These are phyloP conservation scores for Vandiemenella viatica DNA, from an alignment of 2,888 invertebrate genomes.

Conservation along the genomic window DNA sequence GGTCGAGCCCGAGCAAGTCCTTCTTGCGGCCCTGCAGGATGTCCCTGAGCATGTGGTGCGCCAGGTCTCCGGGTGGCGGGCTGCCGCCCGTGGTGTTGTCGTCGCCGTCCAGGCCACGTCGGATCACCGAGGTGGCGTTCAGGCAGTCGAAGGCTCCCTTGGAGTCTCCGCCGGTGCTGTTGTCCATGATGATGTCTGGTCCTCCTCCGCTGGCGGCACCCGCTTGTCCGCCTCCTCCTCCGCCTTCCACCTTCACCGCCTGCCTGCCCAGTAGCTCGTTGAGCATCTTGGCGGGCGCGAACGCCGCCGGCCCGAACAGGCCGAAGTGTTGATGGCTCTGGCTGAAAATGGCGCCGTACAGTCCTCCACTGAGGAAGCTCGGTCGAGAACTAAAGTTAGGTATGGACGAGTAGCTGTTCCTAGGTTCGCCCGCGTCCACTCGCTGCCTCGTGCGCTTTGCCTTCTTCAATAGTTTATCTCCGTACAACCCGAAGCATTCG, in stretches of 20 bases:
- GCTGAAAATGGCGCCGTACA: conserved; percentile 75
- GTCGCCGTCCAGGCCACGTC: conserved; percentile 30
- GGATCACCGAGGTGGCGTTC: conserved; percentile 21
- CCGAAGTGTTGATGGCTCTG: conserved; percentile 53
- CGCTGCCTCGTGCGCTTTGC: conserved; percentile 88
- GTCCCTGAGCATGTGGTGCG: conserved; percentile 77
- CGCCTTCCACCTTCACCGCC: conserved; percentile 27
- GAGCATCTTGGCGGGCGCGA: conserved; percentile 67
- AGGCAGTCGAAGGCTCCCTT: conserved; percentile 22
- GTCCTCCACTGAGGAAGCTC: conserved; percentile 70
- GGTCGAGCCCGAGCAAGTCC: conserved; percentile 53
- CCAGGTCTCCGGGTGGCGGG: conserved; percentile 26
- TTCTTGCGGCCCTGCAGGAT: conserved; percentile 81
- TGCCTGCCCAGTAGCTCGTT: conserved; percentile 77
- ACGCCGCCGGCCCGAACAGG: conserved; percentile 65
- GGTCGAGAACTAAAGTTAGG: conserved; percentile 61
- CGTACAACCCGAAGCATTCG: conserved; percentile 85
- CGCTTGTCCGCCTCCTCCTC: conserved; percentile 48
- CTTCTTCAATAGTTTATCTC: conserved; percentile 84
- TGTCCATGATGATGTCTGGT: conserved; percentile 33
- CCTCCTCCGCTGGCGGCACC: conserved; percentile 39
- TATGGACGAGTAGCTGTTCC: conserved; percentile 78
- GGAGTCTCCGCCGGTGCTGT: conserved; percentile 27
- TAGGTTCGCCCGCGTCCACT: conserved; percentile 90
- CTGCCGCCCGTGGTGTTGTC: conserved; percentile 23